Evolutionary conservation across 2,797 vertebrate genomes (phyloP).

Genomic region (Xenops minutus): DNA sequence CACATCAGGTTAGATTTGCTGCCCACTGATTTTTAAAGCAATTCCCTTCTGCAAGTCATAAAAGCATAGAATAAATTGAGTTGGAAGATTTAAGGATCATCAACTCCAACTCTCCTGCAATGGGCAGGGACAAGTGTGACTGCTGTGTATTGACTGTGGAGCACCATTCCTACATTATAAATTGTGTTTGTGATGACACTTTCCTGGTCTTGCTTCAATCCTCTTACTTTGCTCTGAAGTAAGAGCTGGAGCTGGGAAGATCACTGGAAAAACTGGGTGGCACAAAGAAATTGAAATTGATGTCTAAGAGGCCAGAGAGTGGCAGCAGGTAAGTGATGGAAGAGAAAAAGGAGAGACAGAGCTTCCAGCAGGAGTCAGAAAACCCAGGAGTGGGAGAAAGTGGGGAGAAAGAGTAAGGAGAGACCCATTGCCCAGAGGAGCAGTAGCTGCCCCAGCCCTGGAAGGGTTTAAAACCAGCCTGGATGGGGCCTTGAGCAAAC

Average conservation of each 20-base stretch:
- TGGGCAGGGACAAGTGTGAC: neutral
- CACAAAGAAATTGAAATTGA: neutral
- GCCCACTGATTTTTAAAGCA: neutral
- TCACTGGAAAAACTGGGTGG: neutral
- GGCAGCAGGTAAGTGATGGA: neutral
- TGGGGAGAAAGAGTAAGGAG: neutral
- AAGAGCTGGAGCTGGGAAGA: neutral
- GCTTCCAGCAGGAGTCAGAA: neutral
- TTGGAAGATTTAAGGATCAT: neutral
- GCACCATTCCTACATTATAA: neutral
- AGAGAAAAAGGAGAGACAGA: neutral
- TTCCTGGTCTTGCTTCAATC: neutral
- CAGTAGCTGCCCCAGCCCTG: neutral
- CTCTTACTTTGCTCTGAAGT: neutral
- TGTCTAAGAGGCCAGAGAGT: neutral
- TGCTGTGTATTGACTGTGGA: neutral
- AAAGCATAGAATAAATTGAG: neutral
- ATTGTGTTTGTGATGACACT: neutral
- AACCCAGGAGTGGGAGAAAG: neutral
- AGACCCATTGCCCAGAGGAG: neutral
- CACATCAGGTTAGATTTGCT: too few species aligned
- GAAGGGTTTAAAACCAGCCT: accelerated
- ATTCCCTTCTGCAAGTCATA: neutral
- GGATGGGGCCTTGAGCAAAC: accelerated
- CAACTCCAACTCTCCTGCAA: neutral